A percentile compares a stretch with the other conserved stretches of the same genome.
These are phyloP conservation scores for Peromyscus attwateri DNA, from an alignment of 2,797 vertebrate genomes.

Conservation along the genomic window DNA sequence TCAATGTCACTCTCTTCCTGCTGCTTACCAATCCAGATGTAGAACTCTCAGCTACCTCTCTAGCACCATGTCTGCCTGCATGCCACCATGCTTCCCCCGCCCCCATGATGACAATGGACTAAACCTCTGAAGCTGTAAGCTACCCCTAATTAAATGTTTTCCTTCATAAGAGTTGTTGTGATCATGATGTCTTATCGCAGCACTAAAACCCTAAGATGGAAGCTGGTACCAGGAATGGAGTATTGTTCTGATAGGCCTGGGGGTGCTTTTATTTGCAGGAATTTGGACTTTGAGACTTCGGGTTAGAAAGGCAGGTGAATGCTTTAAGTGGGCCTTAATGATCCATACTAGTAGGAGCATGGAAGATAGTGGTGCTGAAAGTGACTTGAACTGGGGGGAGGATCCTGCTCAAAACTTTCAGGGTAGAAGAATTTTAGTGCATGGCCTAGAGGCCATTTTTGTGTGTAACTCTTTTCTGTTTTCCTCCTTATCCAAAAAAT, in stretches of 20 bases:
- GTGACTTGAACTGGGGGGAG: background rate
- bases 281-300: background rate
- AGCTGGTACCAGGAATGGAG: background rate
- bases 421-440: background rate
- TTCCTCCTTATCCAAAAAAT: background rate
- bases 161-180: background rate
- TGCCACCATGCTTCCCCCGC: background rate
- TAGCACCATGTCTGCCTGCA: background rate
- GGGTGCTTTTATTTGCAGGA: background rate
- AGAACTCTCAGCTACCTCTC: background rate
- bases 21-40: background rate
- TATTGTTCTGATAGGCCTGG: background rate
- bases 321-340: background rate
- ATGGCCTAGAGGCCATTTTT: background rate
- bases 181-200: background rate
- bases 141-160: background rate
- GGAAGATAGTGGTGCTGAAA: background rate
- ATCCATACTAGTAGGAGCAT: background rate
- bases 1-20: background rate
- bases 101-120: background rate
- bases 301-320: background rate
- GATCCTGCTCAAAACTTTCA: background rate
- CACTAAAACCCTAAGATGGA: background rate
- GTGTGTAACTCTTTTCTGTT: background rate
- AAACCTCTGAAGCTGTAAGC: background rate